Evolutionary conservation across 2,797 vertebrate species (phyloP).

Genomic region (Lepilemur ruficaudatus): DNA sequence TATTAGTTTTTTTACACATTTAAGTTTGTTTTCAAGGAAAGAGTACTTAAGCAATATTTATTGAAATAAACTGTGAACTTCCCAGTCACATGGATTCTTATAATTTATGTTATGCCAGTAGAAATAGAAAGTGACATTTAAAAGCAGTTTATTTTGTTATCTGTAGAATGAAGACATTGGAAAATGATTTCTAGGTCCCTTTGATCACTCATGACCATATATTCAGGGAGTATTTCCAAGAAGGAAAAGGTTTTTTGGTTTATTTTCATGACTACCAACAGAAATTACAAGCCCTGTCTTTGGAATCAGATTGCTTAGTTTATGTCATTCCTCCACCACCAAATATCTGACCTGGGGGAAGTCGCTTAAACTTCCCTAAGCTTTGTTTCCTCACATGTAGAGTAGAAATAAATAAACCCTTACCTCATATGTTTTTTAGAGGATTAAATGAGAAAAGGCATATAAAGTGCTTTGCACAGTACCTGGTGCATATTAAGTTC

Average conservation of each 20-base stretch:
- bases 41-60: background rate
- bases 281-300: background rate
- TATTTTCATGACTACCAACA: background rate
- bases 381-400: background rate
- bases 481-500: background rate
- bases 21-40: background rate
- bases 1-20: background rate
- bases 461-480: background rate
- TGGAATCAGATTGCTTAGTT: background rate
- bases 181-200: background rate
- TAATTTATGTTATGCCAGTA: background rate
- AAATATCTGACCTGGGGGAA: background rate
- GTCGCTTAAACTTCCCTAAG: background rate
- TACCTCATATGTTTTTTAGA: background rate
- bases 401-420: background rate
- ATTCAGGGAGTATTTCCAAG: background rate
- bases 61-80: background rate
- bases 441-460: background rate
- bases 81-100: background rate
- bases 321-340: background rate
- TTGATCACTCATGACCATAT: background rate
- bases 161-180: background rate
- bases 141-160: background rate
- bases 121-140: background rate
- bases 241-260: background rate